phyloP scores from a whole-genome alignment of 2,113 vertebrate species.

The Platanista minor region DNA sequence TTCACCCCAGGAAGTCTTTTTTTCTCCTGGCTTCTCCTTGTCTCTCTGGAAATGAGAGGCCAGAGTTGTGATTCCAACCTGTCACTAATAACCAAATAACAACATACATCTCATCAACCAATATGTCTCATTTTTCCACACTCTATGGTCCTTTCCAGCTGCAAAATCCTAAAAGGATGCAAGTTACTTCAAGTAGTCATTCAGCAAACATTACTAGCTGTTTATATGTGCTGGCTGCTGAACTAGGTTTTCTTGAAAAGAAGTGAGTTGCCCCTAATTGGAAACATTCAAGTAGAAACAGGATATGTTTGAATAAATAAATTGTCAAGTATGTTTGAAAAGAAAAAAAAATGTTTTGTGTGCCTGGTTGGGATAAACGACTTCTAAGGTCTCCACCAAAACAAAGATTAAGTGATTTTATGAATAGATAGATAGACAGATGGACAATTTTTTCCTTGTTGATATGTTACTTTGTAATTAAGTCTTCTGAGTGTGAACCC shows the following conservation, averaged over 20 bases:
- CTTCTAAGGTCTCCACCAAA: neutral
- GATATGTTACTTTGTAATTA: neutral
- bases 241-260: constrained; percentile 15
- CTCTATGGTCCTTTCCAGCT: neutral
- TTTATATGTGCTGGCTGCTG: neutral
- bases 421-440: neutral
- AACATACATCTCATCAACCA: neutral
- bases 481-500: neutral
- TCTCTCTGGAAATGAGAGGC: neutral
- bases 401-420: constrained; percentile 25
- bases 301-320: neutral
- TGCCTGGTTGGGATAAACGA: neutral
- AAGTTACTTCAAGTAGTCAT: neutral
- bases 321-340: neutral
- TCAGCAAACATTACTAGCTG: neutral
- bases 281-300: constrained; percentile 17
- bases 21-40: neutral
- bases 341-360: neutral
- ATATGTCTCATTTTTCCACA: neutral
- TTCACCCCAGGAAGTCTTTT: neutral
- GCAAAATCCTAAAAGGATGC: neutral
- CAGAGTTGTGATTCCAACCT: neutral
- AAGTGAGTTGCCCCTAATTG: neutral
- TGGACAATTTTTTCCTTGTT: neutral
- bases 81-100: neutral